These are phyloP conservation scores for Aleiodes alternator DNA, from an alignment of 2,888 invertebrate genomes.

Conservation along the genomic window DNA sequence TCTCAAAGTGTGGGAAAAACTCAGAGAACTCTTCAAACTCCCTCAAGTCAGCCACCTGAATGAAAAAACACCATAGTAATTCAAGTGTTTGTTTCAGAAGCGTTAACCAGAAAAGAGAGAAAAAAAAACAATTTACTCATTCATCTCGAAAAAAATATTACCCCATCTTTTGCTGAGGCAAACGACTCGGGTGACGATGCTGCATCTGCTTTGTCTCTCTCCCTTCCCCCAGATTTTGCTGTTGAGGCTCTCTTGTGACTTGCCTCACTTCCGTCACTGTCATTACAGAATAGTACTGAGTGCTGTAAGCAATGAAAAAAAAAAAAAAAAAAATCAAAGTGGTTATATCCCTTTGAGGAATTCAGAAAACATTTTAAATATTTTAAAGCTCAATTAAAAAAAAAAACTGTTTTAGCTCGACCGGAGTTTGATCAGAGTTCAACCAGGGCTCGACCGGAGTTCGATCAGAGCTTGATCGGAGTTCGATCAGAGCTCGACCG, in stretches of 20 bases:
- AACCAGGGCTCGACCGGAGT: too few relatives aligned
- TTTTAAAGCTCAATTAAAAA: background rate
- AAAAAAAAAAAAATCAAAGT: background rate
- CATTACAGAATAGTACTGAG: conserved; percentile 89
- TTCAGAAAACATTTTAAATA: conserved; percentile 13
- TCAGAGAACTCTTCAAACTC: conserved; percentile 93
- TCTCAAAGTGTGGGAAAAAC: conserved; percentile 85
- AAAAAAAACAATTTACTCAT: conserved; percentile 37
- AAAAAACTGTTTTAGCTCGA: too few relatives aligned
- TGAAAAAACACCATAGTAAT: background rate
- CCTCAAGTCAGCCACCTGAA: conserved; percentile 88
- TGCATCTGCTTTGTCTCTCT: conserved; percentile 74
- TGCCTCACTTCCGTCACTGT: conserved; percentile 79
- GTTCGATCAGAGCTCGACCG: too few relatives aligned
- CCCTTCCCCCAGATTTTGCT: conserved; percentile 75
- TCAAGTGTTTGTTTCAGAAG: background rate
- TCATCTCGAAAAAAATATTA: conserved; percentile 64
- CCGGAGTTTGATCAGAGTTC: too few relatives aligned
- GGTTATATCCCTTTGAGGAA: background rate
- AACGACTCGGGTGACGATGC: conserved; percentile 96
- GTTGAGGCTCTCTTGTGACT: conserved; percentile 75
- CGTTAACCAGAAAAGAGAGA: conserved; percentile 7
- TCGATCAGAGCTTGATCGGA: too few relatives aligned
- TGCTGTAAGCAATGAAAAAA: conserved; percentile 77
- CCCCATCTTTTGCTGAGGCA: conserved; percentile 95